Base-by-base conservation (phyloP, 64 coral and sea anemone genomes). In the Catalaphyllia jardinei region DNA sequence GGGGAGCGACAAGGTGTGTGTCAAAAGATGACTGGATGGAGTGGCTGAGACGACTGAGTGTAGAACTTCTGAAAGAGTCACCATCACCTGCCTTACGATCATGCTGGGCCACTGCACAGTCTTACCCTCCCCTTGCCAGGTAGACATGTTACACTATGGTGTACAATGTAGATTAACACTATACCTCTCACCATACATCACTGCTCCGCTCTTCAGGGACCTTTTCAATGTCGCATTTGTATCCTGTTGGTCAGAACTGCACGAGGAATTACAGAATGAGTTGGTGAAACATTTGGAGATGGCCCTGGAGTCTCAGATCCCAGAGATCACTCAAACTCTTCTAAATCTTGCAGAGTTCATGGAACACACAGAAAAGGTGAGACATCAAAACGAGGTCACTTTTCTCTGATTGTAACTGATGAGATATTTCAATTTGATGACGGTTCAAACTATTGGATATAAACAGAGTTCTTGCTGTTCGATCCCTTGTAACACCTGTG, bases 11-110 rank as follows among this genome's bases (percentile, higher is more conserved):
- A 55, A 75, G 96, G 33, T 99, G 96, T 31, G 96, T 99, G 20
- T 99, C 96, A 2, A 99, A 99, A 79, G 96, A 99, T 74, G 96
- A 99, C 74, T 99, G 96, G 96, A 89, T 99, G 91, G 96, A 99
- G 31, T 99, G 96, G 96, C 72, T 99, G 5, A 86, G 96, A 65
- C 73, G 96, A 79, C 78, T 99, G 8, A 99, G 96, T 91, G 87
- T 99, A 15, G 96, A 99, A 75, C 76, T 99, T 27, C 89, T 99
- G 19, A 99, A 95, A 74, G 96, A 99, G 31, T 98, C 96, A 10
- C 96, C 96, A 4, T 98, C 96, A 1, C 96, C 96, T 28, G 93
- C 96, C 2, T 60, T 98, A 28, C 89, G 96, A 74, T 95, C 96
- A 4, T 95, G 96, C 51, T 95, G 91, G 90, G 87, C 96, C 4